A percentile compares a stretch with the other conserved stretches of the same genome.
These are phyloP conservation scores for Aviceda subcristata DNA, from an alignment of 2,113 vertebrate genomes.

Conservation along the genomic window DNA sequence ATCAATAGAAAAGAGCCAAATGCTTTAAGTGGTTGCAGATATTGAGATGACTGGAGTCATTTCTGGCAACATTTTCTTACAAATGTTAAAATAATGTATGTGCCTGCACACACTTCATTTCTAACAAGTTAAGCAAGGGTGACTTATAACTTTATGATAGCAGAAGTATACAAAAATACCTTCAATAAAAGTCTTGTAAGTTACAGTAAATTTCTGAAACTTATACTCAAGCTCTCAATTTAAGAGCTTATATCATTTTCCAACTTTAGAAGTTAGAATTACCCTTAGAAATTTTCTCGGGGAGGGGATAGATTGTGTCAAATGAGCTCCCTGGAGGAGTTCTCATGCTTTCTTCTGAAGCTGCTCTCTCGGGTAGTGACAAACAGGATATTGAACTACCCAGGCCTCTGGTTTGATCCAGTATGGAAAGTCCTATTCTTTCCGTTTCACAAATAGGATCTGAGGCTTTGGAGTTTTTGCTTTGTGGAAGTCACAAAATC, in stretches of 20 bases:
- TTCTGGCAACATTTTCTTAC: background rate
- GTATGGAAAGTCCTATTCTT: conserved; percentile 22
- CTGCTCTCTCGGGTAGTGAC: background rate
- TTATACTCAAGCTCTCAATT: background rate
- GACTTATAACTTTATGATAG: background rate
- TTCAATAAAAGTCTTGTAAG: background rate
- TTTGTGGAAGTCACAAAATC: conserved; percentile 21
- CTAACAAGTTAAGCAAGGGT: background rate
- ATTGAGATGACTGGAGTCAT: background rate
- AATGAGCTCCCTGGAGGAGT: background rate
- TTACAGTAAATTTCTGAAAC: background rate
- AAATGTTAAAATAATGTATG: background rate
- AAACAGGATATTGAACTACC: conserved; percentile 30
- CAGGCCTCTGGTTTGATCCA: conserved; percentile 21
- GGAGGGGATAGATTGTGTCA: background rate
- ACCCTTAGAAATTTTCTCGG: background rate
- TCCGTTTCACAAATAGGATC: background rate
- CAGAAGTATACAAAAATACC: background rate
- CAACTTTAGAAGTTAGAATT: background rate
- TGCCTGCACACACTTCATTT: background rate
- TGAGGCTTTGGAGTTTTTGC: background rate
- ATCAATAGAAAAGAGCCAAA: background rate
- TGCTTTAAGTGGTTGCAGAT: background rate
- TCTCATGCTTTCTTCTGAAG: background rate
- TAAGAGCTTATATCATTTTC: background rate